phyloP scores from a whole-genome alignment of 2,888 invertebrate species.

The Bellardia pandia region DNA sequence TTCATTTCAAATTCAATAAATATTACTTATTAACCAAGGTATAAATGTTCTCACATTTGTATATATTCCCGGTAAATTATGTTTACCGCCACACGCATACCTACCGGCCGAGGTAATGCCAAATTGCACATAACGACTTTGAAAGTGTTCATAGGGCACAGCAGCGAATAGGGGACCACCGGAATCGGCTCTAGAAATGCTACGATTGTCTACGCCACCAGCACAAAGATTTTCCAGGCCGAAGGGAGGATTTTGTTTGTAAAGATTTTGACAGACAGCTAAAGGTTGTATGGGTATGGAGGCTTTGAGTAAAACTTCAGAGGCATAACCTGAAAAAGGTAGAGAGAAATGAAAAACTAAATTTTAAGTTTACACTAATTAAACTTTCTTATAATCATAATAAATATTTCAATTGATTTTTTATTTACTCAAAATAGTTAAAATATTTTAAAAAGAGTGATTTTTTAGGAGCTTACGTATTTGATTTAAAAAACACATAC shows the following conservation, averaged over 20 bases:
- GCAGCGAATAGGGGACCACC: conserved; percentile 75
- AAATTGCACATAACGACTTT: conserved; percentile 73
- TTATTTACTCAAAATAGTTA: too few relatives aligned
- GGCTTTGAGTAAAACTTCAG: conserved; percentile 69
- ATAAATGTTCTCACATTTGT: conserved; percentile 84
- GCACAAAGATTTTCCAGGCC: conserved; percentile 84
- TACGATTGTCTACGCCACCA: conserved; percentile 82
- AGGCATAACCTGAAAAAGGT: conserved; percentile 22
- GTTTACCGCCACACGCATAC: conserved; percentile 84
- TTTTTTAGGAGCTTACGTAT: too few relatives aligned
- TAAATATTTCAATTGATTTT: too few relatives aligned
- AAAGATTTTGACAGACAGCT: conserved; percentile 66
- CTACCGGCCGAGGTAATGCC: conserved; percentile 87
- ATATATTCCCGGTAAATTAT: conserved; percentile 85
- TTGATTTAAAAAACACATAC: too few relatives aligned
- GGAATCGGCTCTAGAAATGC: conserved; percentile 76
- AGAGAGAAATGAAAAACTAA: background rate
- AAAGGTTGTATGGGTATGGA: conserved; percentile 56
- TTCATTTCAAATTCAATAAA: conserved; percentile 24
- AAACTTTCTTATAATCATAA: too few relatives aligned
- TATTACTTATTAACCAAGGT: conserved; percentile 84
- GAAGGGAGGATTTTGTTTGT: conserved; percentile 77
- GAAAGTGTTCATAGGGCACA: conserved; percentile 18
- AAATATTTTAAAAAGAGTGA: too few relatives aligned
- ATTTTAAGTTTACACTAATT: background rate